Evolutionary conservation across 2,797 vertebrate genomes (phyloP), one percentile per base, ranked within the genome.

Genomic region (Poliocrania exsul): DNA sequence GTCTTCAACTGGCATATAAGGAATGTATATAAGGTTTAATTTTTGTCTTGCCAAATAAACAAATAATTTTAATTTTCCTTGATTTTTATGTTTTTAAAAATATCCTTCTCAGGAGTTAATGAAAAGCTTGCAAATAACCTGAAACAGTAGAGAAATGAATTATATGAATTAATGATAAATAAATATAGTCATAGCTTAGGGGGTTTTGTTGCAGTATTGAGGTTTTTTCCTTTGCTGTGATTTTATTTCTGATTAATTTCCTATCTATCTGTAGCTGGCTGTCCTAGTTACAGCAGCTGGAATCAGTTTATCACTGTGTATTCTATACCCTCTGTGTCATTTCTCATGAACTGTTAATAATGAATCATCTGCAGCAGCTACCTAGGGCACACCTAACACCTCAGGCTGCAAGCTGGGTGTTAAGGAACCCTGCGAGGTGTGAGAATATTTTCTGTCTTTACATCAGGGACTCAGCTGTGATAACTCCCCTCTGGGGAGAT

Each of bases 131-230:
- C 15, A 80, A 92, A 78, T 58, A 78, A 20, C 6, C 19, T 60
- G 28, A 67, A 91, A 60, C 4, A 6, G 5, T 28, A 70, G n/a
- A 73, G 9, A 81, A 84, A 80, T 37, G 2, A n/a, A n/a, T 31
- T 2, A 54, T n/a, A n/a, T 21, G 19, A 56, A 42, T n/a, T 73
- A 42, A 26, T 16, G 9, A 67, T 67, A 87, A 73, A 62, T 46
- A 71, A 60, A 85, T 66, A 42, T 5, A 25, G 23, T 69, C 11
- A 50, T 44, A 66, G 13, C 0, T 66, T 31, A 25, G 6, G 5
- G 23, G 1, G 0, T 24, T 1, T 38, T 49, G 77, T 40, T 42
- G 1, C 8, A 53, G 5, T 14, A 62, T 1, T 61, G 44, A 62
- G 3, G 2, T 9, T 11, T 42, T 72, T 79, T 49, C 4, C 33